Base-by-base conservation (phyloP, 2,113 vertebrate genomes). In the Prionailurus bengalensis region DNA sequence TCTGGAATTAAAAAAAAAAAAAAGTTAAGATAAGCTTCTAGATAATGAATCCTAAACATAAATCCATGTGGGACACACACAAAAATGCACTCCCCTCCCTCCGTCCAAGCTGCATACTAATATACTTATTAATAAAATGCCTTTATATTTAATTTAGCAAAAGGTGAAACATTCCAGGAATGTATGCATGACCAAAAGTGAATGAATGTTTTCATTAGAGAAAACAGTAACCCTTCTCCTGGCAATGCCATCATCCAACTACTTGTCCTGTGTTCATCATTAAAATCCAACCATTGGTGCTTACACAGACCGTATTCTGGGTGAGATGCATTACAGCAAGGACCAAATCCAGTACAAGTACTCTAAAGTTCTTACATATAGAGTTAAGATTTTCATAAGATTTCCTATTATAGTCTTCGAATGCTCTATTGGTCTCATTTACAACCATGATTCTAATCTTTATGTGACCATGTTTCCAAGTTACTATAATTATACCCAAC, bases 91-190 rank as follows among this genome's bases (percentile, higher is more conserved):
- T 23, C 19, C 55, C 27, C 36, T 55, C 25, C 23, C 15, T 92
- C 53, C 39, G 12, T 51, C 63, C 2, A 1, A 1, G 19, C 21
- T 51, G 19, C 8, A 16, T 1, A 8, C 29, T n/a, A 45, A 73
- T 71, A 29, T 86, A 89, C 79, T 74, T 76, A 93, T 84, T 61
- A 51, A 95, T 61, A 51, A 95, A 94, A 82, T 70, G 9, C 2
- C 4, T 36, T 86, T 23, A 7, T 45, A 23, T 23, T 96, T 78
- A 58, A 42, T 87, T 88, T 74, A 84, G 58, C 61, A 71, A 88
- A 36, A 93, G 16, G 48, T 45, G 2, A 86, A 19, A n/a, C 31
- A 33, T 14, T 71, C 45, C 70, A 86, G 53, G 95, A 31, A 74
- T 29, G 10, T 21, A 88, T 51, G 13, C n/a, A 36, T 8, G 19